These are phyloP conservation scores for Melanaphis sacchari DNA, from an alignment of 1,140 invertebrate species.

Conservation along the genomic window DNA sequence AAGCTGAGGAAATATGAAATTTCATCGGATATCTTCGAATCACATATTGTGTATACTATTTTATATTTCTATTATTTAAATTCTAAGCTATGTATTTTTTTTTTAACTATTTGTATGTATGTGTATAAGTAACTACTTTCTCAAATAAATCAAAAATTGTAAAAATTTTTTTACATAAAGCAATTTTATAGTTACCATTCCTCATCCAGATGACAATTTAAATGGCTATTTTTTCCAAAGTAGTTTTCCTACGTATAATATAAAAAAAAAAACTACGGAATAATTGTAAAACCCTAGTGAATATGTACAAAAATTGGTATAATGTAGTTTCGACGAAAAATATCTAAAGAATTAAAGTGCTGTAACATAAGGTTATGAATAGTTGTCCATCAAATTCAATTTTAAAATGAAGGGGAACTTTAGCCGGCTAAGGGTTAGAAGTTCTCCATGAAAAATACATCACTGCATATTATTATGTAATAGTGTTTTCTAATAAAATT, in stretches of 20 bases:
- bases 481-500: not conserved
- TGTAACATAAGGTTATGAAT: not conserved
- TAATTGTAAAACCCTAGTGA: not conserved
- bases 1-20: not conserved
- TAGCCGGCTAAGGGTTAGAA: not conserved
- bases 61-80: not conserved
- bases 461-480: not conserved
- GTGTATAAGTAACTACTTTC: not conserved
- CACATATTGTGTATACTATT: not conserved
- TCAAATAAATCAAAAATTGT: not conserved
- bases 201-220: not conserved
- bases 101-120: not conserved
- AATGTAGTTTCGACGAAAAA: not conserved
- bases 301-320: not conserved
- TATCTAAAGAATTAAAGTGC: not conserved
- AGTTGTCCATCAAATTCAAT: constrained; percentile 7
- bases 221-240: not conserved
- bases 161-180: not conserved
- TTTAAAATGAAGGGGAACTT: not conserved
- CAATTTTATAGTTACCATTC: constrained; percentile 1
- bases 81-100: not conserved
- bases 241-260: not conserved
- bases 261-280: not conserved
- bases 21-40: not conserved
- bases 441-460: not conserved